These are phyloP conservation scores for Labia minor DNA, from an alignment of 2,888 invertebrate genomes.

Conservation along the genomic window DNA sequence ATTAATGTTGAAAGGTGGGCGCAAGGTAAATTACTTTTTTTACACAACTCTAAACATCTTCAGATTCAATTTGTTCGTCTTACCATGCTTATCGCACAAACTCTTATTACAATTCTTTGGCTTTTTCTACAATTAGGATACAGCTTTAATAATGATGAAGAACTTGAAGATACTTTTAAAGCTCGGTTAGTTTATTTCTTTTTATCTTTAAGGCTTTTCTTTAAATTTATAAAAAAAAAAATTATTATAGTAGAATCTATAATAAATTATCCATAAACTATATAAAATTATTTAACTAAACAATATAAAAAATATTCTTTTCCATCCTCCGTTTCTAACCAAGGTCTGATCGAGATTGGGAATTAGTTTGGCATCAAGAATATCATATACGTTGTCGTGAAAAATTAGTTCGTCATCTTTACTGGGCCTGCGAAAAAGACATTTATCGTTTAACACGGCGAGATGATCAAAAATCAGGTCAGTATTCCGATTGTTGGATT, in stretches of 20 bases:
- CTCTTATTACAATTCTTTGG: background rate
- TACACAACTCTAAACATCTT: background rate
- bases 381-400: constrained; percentile 47
- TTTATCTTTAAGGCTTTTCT: no score
- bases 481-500: no score
- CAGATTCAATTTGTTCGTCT: background rate
- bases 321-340: no score
- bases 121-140: no score
- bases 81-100: background rate
- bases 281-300: no score
- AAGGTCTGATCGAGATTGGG: constrained; percentile 48
- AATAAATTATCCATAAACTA: no score
- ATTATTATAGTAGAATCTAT: no score
- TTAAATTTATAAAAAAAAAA: no score
- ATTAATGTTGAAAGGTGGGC: background rate
- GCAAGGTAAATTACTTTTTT: background rate
- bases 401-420: constrained; percentile 44
- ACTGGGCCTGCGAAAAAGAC: constrained; percentile 52
- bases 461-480: background rate
- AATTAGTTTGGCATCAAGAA: constrained; percentile 47
- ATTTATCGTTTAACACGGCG: constrained; percentile 44
- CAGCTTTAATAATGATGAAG: background rate
- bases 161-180: background rate
- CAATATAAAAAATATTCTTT: no score
- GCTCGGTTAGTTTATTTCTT: background rate